phyloP scores from a whole-genome alignment of 2,888 invertebrate genomes.

The Cantharis nigra region DNA sequence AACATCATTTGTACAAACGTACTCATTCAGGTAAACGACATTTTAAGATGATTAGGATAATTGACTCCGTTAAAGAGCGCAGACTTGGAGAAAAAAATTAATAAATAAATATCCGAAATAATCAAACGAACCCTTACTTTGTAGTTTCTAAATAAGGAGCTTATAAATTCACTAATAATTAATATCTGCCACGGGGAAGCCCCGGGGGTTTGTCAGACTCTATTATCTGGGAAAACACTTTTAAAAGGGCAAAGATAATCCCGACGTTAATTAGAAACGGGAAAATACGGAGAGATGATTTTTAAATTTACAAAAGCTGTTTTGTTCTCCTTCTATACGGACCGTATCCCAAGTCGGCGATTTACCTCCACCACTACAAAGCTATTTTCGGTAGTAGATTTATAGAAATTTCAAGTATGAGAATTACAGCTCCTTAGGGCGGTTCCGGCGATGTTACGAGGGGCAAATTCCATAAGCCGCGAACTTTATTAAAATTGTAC shows the following conservation, averaged over 20 bases:
- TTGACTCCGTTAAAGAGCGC: not conserved
- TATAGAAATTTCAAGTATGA: not conserved
- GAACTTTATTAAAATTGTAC: not conserved
- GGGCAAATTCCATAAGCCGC: not conserved
- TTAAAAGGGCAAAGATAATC: conserved; percentile 7
- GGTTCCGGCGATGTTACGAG: not conserved
- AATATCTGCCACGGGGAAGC: conserved; percentile 15
- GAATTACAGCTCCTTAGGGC: not conserved
- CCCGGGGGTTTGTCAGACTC: conserved; percentile 9
- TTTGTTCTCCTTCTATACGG: not conserved
- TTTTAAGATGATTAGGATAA: conserved; percentile 15
- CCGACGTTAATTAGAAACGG: not conserved
- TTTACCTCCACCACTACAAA: not conserved
- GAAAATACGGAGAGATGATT: not conserved
- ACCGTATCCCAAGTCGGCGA: not conserved
- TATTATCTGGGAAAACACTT: conserved; percentile 6
- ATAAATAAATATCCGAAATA: conserved; percentile 14
- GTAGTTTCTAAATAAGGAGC: conserved; percentile 41
- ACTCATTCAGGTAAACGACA: conserved; percentile 22
- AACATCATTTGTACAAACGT: conserved; percentile 42
- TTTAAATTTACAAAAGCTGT: not conserved
- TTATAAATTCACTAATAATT: conserved; percentile 42
- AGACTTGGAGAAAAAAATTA: not conserved
- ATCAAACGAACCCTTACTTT: conserved; percentile 34
- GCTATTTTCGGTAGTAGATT: not conserved